phyloP scores from a whole-genome alignment of 2,797 vertebrate species.

The Danionella dracula region DNA sequence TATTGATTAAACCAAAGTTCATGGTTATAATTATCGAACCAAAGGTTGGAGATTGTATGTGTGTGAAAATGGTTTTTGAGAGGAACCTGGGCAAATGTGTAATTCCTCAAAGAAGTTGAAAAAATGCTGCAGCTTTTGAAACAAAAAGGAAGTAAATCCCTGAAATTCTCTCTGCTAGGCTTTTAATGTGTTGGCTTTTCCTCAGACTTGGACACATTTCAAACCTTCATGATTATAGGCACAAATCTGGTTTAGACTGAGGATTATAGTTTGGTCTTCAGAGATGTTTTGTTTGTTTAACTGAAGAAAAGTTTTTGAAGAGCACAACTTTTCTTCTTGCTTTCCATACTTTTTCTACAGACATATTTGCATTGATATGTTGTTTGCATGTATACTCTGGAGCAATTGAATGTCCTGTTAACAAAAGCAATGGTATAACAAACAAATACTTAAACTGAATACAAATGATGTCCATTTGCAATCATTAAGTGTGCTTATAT shows the following conservation, averaged over 20 bases:
- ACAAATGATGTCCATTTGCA: neutral
- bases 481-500: neutral
- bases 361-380: neutral
- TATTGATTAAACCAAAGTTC: slow-evolving; percentile 5
- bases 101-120: neutral
- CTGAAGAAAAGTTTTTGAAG: neutral
- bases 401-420: slow-evolving; percentile 8
- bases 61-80: neutral
- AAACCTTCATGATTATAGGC: neutral
- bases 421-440: neutral
- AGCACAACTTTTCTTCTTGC: neutral
- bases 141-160: neutral
- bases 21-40: neutral
- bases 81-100: neutral
- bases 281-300: slow-evolving; percentile 18
- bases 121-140: neutral
- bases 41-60: neutral
- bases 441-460: slow-evolving; percentile 2
- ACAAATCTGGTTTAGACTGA: neutral
- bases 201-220: neutral
- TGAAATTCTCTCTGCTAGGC: neutral
- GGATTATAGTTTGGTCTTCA: neutral
- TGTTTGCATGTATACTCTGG: neutral
- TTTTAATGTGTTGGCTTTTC: neutral
- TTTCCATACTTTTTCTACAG: neutral